Base-by-base conservation (phyloP, 2,888 invertebrate species). In the Liopterus haemorrhoidalis region DNA sequence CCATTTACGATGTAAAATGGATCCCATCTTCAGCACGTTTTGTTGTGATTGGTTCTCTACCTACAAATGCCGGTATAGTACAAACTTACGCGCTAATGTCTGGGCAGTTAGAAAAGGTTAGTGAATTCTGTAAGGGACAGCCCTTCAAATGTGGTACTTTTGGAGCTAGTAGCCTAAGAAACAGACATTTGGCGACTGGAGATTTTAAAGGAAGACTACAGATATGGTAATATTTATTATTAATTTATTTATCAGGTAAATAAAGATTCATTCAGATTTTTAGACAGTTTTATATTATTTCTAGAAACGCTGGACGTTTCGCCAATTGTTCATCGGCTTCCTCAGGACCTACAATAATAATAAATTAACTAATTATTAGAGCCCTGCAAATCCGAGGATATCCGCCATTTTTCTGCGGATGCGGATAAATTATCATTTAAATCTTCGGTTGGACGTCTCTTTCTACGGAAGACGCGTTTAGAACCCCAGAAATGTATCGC, bases 21-120 rank as follows among this genome's bases (percentile, higher is more conserved):
- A 82, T 96, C 58, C 95, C 96, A 1, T 85, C 86, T 61, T 92
- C 93, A 2, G 88, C 95, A 1, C 94, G 93, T 68, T 90, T 95
- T 69, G 82, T 92, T 49, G 80, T 86, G 30, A 72, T 95, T 41
- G 96, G 96, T 6, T 85, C 83, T 11, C 78, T 86, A 63, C 81
- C 94, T 0, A 83, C 83, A 59, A 90, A 90, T 32, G 83, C 82
- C 38, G 96, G 96, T 0, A 78, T 87, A 16, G 70, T 94, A 44
- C 86, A 94, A 68, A 74, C 88, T 11, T 90, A 80, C 61, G 84
- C 87, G 63, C 72, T 92, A 15, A 78, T 79, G 18, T 78, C 82
- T 37, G 85, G 85, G 2, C 82, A 88, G 60, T 64, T 85, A 16
- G 75, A 79, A 44, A 77, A 81, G 50, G 62, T 87, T 2, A 80